Percentiles rank a stretch among this genome's conserved stretches.
phyloP scores from a whole-genome alignment of 2,888 invertebrate species.

The Sepiola atlantica region DNA sequence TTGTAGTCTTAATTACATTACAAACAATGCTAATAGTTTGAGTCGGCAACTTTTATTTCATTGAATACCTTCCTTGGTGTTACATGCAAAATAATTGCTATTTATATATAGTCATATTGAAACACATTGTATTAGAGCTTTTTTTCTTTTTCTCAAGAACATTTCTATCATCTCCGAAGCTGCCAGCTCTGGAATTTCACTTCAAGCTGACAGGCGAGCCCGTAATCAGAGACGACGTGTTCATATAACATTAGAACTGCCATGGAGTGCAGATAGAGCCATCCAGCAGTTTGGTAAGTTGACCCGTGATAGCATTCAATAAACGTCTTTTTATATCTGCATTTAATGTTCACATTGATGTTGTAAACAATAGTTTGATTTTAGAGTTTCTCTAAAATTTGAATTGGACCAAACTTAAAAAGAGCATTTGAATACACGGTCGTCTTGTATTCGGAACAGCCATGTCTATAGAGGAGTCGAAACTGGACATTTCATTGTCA shows the following conservation, averaged over 20 bases:
- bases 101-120: neutral
- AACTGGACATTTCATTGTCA: no score
- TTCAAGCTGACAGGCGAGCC: slow-evolving; percentile 95
- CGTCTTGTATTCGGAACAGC: no score
- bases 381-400: neutral
- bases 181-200: slow-evolving; percentile 88
- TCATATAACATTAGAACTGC: slow-evolving; percentile 97
- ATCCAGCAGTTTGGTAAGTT: slow-evolving; percentile 94
- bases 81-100: neutral
- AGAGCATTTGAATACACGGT: no score
- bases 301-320: neutral
- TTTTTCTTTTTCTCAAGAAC: slow-evolving; percentile 74
- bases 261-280: slow-evolving; percentile 99
- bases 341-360: no score
- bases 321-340: no score
- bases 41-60: no score
- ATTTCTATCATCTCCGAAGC: slow-evolving; percentile 99
- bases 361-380: neutral
- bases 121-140: neutral
- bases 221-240: slow-evolving; percentile 94
- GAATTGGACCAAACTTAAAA: no score
- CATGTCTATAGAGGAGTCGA: no score
- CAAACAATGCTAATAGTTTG: no score
- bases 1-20: no score
- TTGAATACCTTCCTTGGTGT: neutral